phyloP scores from a whole-genome alignment of 2,888 invertebrate species.

The Formica aserva region DNA sequence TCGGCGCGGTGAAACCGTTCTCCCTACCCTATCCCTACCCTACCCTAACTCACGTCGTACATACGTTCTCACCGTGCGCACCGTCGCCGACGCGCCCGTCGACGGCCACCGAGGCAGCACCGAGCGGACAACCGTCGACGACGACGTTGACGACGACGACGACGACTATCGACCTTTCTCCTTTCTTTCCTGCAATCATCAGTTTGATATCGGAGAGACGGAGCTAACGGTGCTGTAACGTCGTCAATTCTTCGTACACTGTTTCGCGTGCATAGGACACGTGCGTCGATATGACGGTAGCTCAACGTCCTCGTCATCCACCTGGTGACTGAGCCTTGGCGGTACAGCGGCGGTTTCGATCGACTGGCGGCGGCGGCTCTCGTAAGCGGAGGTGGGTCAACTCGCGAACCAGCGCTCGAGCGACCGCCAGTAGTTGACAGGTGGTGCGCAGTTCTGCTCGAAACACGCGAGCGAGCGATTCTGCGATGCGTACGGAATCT shows the following conservation, averaged over 20 bases:
- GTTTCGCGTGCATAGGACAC: slow-evolving; percentile 26
- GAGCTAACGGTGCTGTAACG: neutral
- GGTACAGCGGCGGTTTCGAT: slow-evolving; percentile 61
- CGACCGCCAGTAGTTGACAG: slow-evolving; percentile 56
- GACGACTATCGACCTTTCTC: slow-evolving; percentile 23
- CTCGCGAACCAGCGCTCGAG: slow-evolving; percentile 29
- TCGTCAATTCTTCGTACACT: neutral
- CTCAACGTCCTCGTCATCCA: slow-evolving; percentile 37
- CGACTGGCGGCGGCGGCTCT: slow-evolving; percentile 33
- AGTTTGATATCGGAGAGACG: neutral
- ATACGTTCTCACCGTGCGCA: slow-evolving; percentile 31
- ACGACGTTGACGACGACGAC: slow-evolving; percentile 1
- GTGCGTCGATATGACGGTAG: slow-evolving; percentile 41
- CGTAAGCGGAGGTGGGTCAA: slow-evolving; percentile 59
- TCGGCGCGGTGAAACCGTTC: slow-evolving; percentile 2
- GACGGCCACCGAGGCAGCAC: slow-evolving; percentile 37
- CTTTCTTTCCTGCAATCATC: neutral
- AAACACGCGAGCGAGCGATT: neutral
- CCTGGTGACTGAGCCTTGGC: slow-evolving; percentile 19
- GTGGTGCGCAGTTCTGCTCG: slow-evolving; percentile 50
- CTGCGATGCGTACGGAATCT: neutral
- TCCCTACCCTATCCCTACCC: slow-evolving; percentile 41
- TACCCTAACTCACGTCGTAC: slow-evolving; percentile 28
- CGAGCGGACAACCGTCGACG: slow-evolving; percentile 24
- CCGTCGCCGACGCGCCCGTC: slow-evolving; percentile 9